Evolutionary conservation across 2,888 invertebrate genomes (phyloP).

Genomic region (Ennomos fuscantarius): DNA sequence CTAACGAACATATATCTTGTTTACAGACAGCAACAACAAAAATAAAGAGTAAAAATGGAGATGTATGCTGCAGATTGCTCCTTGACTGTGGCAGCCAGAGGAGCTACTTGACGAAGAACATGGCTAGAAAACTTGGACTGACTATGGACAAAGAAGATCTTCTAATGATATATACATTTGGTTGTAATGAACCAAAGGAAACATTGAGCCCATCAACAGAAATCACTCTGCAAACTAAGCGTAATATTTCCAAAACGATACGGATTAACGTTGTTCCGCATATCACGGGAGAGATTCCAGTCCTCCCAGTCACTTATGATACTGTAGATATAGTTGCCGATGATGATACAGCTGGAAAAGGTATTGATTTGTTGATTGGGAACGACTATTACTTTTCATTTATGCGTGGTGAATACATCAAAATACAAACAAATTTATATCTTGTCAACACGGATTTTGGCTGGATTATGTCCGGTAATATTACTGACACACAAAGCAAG

Average conservation of each 20-base stretch:
- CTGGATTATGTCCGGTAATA: background rate
- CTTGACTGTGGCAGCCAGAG: background rate
- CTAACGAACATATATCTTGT: too few species aligned
- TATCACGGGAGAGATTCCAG: background rate
- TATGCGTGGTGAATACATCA: background rate
- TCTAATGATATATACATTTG: background rate
- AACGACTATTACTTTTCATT: too few species aligned
- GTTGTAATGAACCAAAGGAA: background rate
- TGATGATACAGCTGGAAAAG: background rate
- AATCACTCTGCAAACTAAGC: background rate
- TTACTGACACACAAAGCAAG: background rate
- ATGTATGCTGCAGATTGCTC: background rate
- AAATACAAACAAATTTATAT: too few species aligned
- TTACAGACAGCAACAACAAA: too few species aligned
- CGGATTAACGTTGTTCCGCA: background rate
- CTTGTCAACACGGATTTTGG: background rate
- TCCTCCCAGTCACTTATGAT: background rate
- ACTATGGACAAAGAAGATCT: background rate
- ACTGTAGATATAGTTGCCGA: background rate
- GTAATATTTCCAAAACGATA: background rate
- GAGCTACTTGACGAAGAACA: background rate
- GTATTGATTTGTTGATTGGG: background rate
- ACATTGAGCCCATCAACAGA: background rate
- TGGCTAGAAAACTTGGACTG: background rate
- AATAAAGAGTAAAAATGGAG: too few species aligned